Conservation (phyloP, 2,797 vertebrate species). For the Danio kyathit region DNA sequence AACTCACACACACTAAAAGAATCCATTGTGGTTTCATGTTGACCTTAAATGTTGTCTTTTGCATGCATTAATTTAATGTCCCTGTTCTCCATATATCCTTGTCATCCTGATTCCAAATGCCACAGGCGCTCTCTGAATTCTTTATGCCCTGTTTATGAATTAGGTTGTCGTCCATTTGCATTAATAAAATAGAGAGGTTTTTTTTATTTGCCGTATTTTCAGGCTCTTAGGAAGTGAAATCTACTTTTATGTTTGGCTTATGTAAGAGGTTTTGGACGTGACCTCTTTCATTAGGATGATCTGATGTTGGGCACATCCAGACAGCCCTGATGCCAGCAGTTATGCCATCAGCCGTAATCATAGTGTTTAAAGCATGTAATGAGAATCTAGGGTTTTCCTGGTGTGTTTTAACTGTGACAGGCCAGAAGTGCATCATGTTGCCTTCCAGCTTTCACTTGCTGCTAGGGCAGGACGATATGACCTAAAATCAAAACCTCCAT, state of each 20-base stretch:
- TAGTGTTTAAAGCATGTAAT: slow-evolving; percentile 54
- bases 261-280: slow-evolving; percentile 37
- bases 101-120: slow-evolving; percentile 28
- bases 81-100: slow-evolving; percentile 29
- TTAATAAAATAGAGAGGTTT: slow-evolving; percentile 12
- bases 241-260: slow-evolving; percentile 29
- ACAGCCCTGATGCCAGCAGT: slow-evolving; percentile 35
- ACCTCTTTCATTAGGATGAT: slow-evolving; percentile 28
- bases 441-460: not conserved
- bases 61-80: slow-evolving; percentile 27
- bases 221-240: slow-evolving; percentile 1
- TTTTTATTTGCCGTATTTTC: not conserved
- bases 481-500: too few species aligned
- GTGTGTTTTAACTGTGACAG: slow-evolving; percentile 19
- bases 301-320: slow-evolving; percentile 42
- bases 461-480: not conserved
- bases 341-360: slow-evolving; percentile 52
- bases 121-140: slow-evolving; percentile 21
- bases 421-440: slow-evolving; percentile 24
- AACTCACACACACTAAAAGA: too few species aligned
- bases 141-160: slow-evolving; percentile 7
- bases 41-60: not conserved
- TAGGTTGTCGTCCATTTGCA: slow-evolving; percentile 12
- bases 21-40: not conserved
- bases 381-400: slow-evolving; percentile 36